Evolutionary conservation across 2,888 invertebrate species (phyloP).

Genomic region (Apotomis capreana): DNA sequence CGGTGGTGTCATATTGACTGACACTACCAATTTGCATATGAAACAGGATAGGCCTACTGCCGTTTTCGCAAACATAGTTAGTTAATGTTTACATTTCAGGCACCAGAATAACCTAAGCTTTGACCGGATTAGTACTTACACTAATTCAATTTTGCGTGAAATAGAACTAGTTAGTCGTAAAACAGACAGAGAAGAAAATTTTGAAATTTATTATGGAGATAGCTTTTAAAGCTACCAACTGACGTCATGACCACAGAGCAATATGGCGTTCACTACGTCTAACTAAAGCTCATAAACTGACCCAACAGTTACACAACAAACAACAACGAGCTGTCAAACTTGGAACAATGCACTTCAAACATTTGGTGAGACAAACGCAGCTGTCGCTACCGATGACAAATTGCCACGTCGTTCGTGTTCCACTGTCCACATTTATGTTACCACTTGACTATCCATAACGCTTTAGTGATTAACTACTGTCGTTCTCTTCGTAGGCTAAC

Average conservation of each 20-base stretch:
- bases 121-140: background rate
- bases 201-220: too few relatives aligned
- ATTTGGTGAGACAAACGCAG: constrained; percentile 57
- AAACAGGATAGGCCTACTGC: constrained; percentile 55
- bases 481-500: too few relatives aligned
- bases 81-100: constrained; percentile 49
- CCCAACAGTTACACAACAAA: constrained; percentile 11
- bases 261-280: too few relatives aligned
- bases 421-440: constrained; percentile 22
- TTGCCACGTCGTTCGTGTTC: constrained; percentile 54
- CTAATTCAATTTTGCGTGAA: background rate
- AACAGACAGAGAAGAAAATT: too few relatives aligned
- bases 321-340: constrained; percentile 14
- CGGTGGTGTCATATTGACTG: constrained; percentile 46
- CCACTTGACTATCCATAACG: background rate
- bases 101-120: constrained; percentile 7
- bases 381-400: constrained; percentile 68
- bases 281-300: background rate
- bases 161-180: too few relatives aligned
- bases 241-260: too few relatives aligned
- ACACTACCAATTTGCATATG: constrained; percentile 60
- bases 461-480: too few relatives aligned
- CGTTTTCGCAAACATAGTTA: constrained; percentile 50
- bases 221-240: too few relatives aligned
- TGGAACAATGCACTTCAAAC: constrained; percentile 39